Percentiles rank a stretch among this genome's conserved stretches.
Evolutionary conservation across 1,140 invertebrate species (phyloP).

Genomic region (Penaeus chinensis): DNA sequence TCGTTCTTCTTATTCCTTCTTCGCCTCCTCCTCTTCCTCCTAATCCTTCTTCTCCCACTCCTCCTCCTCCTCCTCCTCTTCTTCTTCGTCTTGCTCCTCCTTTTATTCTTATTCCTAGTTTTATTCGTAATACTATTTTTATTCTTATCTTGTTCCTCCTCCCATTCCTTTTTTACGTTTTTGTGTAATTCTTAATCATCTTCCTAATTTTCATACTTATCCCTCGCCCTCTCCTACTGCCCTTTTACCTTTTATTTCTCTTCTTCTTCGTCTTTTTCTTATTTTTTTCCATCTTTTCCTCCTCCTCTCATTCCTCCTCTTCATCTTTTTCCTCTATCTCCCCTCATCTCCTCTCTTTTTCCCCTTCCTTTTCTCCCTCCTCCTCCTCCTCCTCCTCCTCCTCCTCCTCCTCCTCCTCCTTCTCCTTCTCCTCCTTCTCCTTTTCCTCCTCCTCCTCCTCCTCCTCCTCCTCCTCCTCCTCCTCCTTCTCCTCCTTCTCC

Average conservation of each 20-base stretch:
- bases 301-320: not conserved
- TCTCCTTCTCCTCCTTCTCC: not conserved
- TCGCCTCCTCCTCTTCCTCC: too few relatives aligned
- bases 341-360: not conserved
- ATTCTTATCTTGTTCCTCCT: not conserved
- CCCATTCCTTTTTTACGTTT: too few relatives aligned
- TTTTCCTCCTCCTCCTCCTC: not conserved
- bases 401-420: not conserved
- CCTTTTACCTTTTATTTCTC: not conserved
- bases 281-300: not conserved
- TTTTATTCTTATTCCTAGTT: not conserved
- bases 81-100: slow-evolving; percentile 9
- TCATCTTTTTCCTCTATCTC: not conserved
- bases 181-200: too few relatives aligned
- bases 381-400: not conserved
- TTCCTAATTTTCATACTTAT: not conserved
- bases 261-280: too few relatives aligned
- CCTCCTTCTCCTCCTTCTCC: not conserved
- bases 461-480: not conserved
- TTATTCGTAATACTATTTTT: too few relatives aligned
- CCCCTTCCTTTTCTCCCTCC: slow-evolving; percentile 13
- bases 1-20: too few relatives aligned
- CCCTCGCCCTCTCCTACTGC: not conserved
- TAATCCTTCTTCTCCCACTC: not conserved
- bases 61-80: not conserved